A percentile compares a stretch with the other conserved stretches of the same genome.
Conservation (phyloP, 2,888 invertebrate genomes). For the Dioctria rufipes region DNA sequence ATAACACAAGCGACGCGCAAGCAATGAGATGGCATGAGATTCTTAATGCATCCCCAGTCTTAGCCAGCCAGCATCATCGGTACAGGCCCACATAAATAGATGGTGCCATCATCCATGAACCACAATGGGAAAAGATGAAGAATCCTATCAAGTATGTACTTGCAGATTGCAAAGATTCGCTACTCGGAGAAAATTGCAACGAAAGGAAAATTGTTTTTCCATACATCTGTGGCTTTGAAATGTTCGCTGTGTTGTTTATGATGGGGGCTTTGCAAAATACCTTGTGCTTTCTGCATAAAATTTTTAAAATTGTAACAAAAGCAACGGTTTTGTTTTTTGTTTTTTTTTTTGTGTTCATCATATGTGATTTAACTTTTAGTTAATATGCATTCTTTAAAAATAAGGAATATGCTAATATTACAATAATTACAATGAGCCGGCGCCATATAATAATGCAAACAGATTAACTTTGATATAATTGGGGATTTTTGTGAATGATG, state of each 20-base stretch:
- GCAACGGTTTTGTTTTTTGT: too few relatives aligned
- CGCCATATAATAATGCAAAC: too few relatives aligned
- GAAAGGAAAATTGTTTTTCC: conserved; percentile 44
- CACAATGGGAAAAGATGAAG: neutral
- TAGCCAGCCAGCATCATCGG: neutral
- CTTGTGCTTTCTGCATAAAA: too few relatives aligned
- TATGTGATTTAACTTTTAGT: too few relatives aligned
- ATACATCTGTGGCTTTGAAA: neutral
- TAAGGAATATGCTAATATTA: too few relatives aligned
- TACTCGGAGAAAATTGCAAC: conserved; percentile 39
- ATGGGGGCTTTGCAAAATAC: too few relatives aligned
- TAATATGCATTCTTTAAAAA: too few relatives aligned
- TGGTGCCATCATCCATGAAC: neutral
- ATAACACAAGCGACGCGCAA: conserved; percentile 2
- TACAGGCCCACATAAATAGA: neutral
- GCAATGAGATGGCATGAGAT: conserved; percentile 6
- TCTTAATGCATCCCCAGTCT: neutral
- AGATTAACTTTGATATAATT: too few relatives aligned
- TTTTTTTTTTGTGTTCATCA: too few relatives aligned
- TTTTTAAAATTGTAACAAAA: too few relatives aligned
- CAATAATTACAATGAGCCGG: too few relatives aligned
- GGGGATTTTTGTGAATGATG: too few relatives aligned
- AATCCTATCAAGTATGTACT: neutral
- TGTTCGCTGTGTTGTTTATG: neutral
- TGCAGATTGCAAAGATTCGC: neutral